Evolutionary conservation across 2,888 invertebrate species (phyloP), one percentile per base, ranked within the genome.

Genomic region (Capitulum mitella): DNA sequence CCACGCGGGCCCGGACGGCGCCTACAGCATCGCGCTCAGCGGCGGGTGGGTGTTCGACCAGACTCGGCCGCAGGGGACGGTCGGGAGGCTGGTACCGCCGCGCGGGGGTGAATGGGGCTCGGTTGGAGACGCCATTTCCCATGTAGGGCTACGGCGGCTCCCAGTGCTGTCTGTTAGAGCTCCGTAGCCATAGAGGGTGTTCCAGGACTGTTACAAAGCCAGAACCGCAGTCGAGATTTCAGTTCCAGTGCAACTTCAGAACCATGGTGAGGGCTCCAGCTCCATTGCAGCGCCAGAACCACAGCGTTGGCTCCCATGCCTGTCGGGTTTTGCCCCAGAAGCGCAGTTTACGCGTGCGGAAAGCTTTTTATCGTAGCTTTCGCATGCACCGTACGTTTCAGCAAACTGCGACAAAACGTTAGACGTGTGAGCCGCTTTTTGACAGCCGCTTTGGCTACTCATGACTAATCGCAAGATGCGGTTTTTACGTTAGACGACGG

Each of bases 21-120:
- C 86, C 10, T 86, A 85, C 81, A 86, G 86, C 12, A 83, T 87
- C 16, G 86, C 85, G 3, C 82, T 87, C 75, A 85, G 85, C 64
- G 86, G 86, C 6, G 86, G 86, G 70, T 70, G 19, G 40, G 70
- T n/a, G 12, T 5, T 0, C 58, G n/a, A 8, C 6, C 22, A 14
- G 8, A n/a, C n/a, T n/a, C n/a, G n/a, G n/a, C n/a, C n/a, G n/a
- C n/a, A n/a, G n/a, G n/a, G n/a, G n/a, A n/a, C n/a, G n/a, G n/a
- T n/a, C n/a, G n/a, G n/a, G 3, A 3, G 6, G 26, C n/a, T n/a
- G n/a, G n/a, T n/a, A n/a, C n/a, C n/a, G n/a, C n/a, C n/a, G n/a
- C n/a, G n/a, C n/a, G n/a, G n/a, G n/a, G n/a, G n/a, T n/a, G n/a
- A n/a, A n/a, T n/a, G 51, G 51, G 51, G 22, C 1, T 6, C 22